A percentile compares a stretch with the other conserved stretches of the same genome.
These are phyloP conservation scores for Deilephila porcellus DNA, from an alignment of 2,888 invertebrate genomes.

Conservation along the genomic window DNA sequence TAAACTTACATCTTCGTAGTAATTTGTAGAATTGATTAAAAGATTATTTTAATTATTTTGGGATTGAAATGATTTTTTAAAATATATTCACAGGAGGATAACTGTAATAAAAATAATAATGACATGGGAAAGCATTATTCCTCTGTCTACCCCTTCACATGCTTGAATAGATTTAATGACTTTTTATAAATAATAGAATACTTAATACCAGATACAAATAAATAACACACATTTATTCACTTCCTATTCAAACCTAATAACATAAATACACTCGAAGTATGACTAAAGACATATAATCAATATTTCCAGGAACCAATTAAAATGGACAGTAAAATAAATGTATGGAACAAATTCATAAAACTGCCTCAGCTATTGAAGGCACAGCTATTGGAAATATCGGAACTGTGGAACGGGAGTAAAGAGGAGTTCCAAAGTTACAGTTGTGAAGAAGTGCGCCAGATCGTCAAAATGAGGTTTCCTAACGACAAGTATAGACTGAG, in stretches of 20 bases:
- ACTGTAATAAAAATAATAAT: too few relatives aligned
- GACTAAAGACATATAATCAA: neutral
- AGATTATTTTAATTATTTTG: too few relatives aligned
- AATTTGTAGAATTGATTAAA: too few relatives aligned
- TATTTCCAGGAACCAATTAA: constrained; percentile 62
- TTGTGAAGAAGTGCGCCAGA: constrained; percentile 75
- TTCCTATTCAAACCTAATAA: neutral
- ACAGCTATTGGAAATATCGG: constrained; percentile 70
- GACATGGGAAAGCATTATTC: too few relatives aligned
- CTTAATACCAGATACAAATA: neutral
- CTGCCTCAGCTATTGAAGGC: constrained; percentile 68
- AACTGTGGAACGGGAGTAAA: constrained; percentile 63
- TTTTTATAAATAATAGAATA: neutral
- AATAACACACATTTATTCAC: neutral
- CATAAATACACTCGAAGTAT: too few relatives aligned
- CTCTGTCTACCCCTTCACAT: too few relatives aligned
- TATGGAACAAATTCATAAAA: constrained; percentile 71
- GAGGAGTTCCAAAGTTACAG: constrained; percentile 59
- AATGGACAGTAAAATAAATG: constrained; percentile 62
- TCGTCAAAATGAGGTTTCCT: constrained; percentile 77
- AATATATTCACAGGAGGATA: too few relatives aligned
- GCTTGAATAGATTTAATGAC: too few relatives aligned
- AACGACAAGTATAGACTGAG: constrained; percentile 73
- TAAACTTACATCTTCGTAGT: constrained; percentile 40
- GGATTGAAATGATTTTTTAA: too few relatives aligned